A percentile compares a stretch with the other conserved stretches of the same genome.
Conservation (phyloP, 2,797 vertebrate genomes). For the Crenichthys baileyi region DNA sequence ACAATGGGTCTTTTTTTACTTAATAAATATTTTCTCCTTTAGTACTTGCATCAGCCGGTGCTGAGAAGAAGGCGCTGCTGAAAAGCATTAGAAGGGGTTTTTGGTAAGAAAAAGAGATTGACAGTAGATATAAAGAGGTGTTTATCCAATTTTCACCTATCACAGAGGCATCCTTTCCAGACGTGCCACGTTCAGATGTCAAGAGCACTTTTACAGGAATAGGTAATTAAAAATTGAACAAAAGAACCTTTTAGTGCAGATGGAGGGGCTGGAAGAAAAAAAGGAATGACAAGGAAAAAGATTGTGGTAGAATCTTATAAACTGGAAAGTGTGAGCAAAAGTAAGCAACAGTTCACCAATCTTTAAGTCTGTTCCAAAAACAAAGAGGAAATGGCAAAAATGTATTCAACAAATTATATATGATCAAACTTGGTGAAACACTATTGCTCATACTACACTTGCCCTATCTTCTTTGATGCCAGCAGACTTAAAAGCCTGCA, state of each 20-base stretch:
- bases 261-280: conserved; percentile 56
- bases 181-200: conserved; percentile 67
- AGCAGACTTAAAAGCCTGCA: conserved; percentile 22
- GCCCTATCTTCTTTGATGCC: conserved; percentile 50
- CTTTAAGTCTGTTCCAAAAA: conserved; percentile 42
- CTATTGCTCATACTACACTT: conserved; percentile 20
- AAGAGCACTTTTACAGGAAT: conserved; percentile 72
- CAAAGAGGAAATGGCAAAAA: conserved; percentile 31
- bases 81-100: conserved; percentile 28
- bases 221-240: conserved; percentile 80
- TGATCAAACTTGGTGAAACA: conserved; percentile 42
- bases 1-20: conserved; percentile 25
- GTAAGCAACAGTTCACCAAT: conserved; percentile 59
- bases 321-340: conserved; percentile 42
- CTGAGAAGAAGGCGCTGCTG: conserved; percentile 8
- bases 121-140: conserved; percentile 65
- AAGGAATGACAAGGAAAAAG: conserved; percentile 37
- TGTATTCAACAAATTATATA: conserved; percentile 28
- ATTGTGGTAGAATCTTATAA: conserved; percentile 52
- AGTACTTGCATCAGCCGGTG: conserved; percentile 18
- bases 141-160: conserved; percentile 71
- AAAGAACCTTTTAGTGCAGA: conserved; percentile 75
- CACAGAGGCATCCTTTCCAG: conserved; percentile 60
- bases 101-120: conserved; percentile 54
- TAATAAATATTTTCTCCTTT: conserved; percentile 51